These are phyloP conservation scores for Leptarthrus brevirostris DNA, from an alignment of 2,888 invertebrate species.

Conservation along the genomic window DNA sequence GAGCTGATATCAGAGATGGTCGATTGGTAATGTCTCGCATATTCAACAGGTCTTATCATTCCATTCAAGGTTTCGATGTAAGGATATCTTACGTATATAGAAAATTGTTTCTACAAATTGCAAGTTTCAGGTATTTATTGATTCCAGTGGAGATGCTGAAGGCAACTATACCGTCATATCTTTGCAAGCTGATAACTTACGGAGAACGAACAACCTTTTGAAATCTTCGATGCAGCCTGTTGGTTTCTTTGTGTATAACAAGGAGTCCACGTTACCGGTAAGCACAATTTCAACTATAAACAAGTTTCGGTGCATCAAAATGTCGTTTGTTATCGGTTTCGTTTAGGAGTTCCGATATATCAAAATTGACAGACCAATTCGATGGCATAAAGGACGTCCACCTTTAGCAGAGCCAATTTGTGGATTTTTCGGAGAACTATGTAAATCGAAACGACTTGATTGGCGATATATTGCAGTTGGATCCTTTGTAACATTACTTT, in stretches of 20 bases:
- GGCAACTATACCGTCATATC: conserved; percentile 91
- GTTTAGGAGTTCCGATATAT: conserved; percentile 74
- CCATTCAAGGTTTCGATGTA: conserved; percentile 84
- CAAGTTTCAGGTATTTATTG: conserved; percentile 78
- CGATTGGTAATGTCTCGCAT: conserved; percentile 80
- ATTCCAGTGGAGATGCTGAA: conserved; percentile 89
- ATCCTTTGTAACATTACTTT: conserved; percentile 73
- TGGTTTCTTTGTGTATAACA: conserved; percentile 78
- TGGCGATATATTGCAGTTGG: conserved; percentile 76
- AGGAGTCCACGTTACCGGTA: conserved; percentile 72
- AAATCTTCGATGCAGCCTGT: conserved; percentile 82
- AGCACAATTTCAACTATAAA: too few species aligned
- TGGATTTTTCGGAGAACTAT: conserved; percentile 83
- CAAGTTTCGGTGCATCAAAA: too few species aligned
- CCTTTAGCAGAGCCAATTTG: conserved; percentile 85
- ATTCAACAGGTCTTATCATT: conserved; percentile 79
- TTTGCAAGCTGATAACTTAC: conserved; percentile 72
- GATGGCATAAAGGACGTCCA: conserved; percentile 81
- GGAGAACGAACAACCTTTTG: conserved; percentile 67
- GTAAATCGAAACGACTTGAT: conserved; percentile 74
- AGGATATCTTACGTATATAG: conserved; percentile 52
- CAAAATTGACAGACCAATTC: conserved; percentile 73
- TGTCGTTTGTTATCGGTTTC: too few species aligned
- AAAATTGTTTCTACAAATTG: background rate
- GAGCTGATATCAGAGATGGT: conserved; percentile 80